Base-by-base conservation (phyloP, 2,113 vertebrate genomes). In the Isichthys henryi region DNA sequence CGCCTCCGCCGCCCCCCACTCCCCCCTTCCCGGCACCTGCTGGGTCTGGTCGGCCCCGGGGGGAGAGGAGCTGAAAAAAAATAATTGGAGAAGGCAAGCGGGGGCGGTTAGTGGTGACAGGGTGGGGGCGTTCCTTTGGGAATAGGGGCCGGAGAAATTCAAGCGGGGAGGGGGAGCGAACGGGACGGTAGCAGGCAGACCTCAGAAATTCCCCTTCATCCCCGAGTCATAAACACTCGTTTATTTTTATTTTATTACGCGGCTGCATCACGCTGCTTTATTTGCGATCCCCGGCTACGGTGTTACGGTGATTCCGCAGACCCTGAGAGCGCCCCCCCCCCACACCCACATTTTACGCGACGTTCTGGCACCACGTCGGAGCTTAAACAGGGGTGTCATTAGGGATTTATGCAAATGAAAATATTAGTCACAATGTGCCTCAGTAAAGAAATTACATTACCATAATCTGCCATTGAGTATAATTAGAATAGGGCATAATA, bases 391-490 rank as follows among this genome's bases (percentile, higher is more conserved):
- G 92, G 92, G 91, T 90, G 88, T 27, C 89, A 77, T 90, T 92
- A 89, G 89, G 92, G 89, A 90, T 89, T 91, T 93, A 91, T 93
- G 92, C 90, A 90, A 89, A 88, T 86, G 27, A 89, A 90, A 90
- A 92, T 93, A 92, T 95, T 93, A 95, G 93, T 95, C 94, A 93
- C 92, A 83, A 83, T 91, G 92, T 90, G 90, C 91, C 88, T 91
- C 91, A 91, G 92, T 92, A 93, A 48, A 92, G 91, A 93, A 93
- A 92, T 93, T 89, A 92, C 91, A 95, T 95, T 94, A 94, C 86
- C 94, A 94, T 95, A 95, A 95, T 94, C 94, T 94, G 91, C 93
- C 93, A 94, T 93, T 93, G 93, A 94, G 91, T 93, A 91, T 94
- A 88, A 94, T 94, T 94, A 93, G 91, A 94, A 94, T 92, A 91